Conservation (phyloP, 2,797 vertebrate species). For the Squalus acanthias region DNA sequence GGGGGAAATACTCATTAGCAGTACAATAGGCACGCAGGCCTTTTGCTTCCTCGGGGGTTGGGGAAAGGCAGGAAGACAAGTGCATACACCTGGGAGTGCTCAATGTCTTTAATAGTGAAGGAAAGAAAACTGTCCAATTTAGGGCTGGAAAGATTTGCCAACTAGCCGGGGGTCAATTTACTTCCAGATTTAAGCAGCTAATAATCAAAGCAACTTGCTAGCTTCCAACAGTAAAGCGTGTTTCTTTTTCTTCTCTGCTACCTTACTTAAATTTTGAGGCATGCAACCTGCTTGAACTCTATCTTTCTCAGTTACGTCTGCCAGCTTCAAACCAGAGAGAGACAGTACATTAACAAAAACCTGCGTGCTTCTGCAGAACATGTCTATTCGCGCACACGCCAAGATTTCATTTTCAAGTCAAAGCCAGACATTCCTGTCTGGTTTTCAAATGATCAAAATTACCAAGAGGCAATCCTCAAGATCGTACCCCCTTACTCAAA, state of each 20-base stretch:
- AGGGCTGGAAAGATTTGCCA: neutral
- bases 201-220: neutral
- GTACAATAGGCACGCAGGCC: neutral
- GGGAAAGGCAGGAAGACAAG: neutral
- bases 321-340: neutral
- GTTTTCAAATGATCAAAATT: neutral
- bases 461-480: neutral
- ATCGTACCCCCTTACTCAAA: neutral
- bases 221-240: neutral
- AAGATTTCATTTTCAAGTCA: neutral
- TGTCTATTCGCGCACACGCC: neutral
- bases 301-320: neutral
- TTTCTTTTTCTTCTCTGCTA: neutral
- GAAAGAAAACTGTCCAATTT: neutral
- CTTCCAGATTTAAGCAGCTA: neutral
- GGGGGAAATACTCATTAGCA: neutral
- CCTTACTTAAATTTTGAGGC: neutral
- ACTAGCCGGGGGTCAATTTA: neutral
- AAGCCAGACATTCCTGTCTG: constrained; percentile 1
- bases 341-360: neutral
- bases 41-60: neutral
- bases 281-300: neutral
- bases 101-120: neutral
- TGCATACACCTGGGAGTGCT: neutral
- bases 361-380: neutral